Conservation (phyloP, 2,113 vertebrate genomes). For the Pontoporia blainvillei region DNA sequence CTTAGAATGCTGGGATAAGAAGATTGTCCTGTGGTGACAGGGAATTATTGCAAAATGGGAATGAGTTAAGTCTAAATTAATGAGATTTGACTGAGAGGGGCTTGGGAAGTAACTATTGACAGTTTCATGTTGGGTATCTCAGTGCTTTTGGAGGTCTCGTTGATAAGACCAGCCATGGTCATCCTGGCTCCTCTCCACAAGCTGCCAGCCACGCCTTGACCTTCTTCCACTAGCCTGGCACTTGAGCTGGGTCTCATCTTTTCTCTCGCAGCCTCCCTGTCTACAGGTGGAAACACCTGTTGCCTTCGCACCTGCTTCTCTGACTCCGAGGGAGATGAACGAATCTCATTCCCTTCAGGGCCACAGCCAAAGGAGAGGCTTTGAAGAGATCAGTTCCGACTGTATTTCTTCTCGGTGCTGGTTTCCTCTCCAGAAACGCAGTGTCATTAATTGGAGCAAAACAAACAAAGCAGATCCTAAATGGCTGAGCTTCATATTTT, state of each 20-base stretch:
- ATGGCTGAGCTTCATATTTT: constrained; percentile 58
- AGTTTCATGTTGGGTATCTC: neutral
- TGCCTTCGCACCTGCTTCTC: neutral
- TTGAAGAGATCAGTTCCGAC: neutral
- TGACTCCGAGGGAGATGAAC: neutral
- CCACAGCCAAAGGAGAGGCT: neutral
- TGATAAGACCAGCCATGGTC: neutral
- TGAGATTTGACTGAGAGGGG: neutral
- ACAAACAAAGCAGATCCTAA: constrained; percentile 53
- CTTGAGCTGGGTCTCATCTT: neutral
- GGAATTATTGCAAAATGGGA: neutral
- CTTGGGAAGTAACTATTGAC: neutral
- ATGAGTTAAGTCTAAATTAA: neutral
- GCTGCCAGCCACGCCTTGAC: neutral
- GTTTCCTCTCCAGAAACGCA: constrained; percentile 56
- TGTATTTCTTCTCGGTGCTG: neutral
- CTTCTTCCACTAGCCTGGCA: rapidly evolving
- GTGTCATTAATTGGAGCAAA: constrained; percentile 63
- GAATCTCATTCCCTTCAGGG: neutral
- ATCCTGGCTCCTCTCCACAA: neutral
- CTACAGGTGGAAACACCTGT: neutral
- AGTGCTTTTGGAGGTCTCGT: neutral
- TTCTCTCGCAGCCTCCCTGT: too few relatives aligned
- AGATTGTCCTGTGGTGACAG: neutral
- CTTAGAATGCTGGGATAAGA: neutral